Evolutionary conservation across 2,888 invertebrate genomes (phyloP).

Genomic region (Hydrotaea cyrtoneurina): DNA sequence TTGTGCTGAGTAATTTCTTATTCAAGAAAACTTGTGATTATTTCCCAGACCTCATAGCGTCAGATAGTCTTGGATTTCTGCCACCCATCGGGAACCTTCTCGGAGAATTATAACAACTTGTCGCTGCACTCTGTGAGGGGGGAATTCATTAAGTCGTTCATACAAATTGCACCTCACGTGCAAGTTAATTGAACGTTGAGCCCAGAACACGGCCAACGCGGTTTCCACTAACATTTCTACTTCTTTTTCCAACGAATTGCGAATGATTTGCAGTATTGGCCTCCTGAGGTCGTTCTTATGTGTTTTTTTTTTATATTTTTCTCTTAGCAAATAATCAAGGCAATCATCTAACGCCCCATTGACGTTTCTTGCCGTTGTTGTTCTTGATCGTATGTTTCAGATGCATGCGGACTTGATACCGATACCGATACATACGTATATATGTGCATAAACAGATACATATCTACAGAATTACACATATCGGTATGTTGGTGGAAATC

Average conservation of each 20-base stretch:
- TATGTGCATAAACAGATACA: not conserved
- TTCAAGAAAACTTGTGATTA: too few relatives aligned
- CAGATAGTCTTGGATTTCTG: too few relatives aligned
- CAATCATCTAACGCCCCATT: conserved; percentile 49
- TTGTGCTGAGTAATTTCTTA: too few relatives aligned
- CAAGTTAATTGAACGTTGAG: not conserved
- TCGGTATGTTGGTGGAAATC: not conserved
- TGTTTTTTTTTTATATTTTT: too few relatives aligned
- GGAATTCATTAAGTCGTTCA: not conserved
- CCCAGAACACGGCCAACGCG: not conserved
- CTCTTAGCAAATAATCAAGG: conserved; percentile 48
- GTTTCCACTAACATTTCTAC: not conserved
- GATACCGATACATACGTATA: not conserved
- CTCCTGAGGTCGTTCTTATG: conserved; percentile 24
- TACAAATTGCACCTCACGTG: not conserved
- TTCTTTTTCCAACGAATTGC: not conserved
- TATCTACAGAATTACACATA: not conserved
- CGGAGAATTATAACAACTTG: too few relatives aligned
- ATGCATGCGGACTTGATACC: not conserved
- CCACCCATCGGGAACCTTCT: too few relatives aligned
- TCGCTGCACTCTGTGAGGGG: too few relatives aligned
- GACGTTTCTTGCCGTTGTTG: not conserved
- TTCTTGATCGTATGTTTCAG: not conserved
- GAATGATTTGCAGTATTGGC: not conserved
- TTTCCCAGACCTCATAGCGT: too few relatives aligned